These are phyloP conservation scores for Rhinella marina DNA, from an alignment of 2,797 vertebrate species.

Conservation along the genomic window DNA sequence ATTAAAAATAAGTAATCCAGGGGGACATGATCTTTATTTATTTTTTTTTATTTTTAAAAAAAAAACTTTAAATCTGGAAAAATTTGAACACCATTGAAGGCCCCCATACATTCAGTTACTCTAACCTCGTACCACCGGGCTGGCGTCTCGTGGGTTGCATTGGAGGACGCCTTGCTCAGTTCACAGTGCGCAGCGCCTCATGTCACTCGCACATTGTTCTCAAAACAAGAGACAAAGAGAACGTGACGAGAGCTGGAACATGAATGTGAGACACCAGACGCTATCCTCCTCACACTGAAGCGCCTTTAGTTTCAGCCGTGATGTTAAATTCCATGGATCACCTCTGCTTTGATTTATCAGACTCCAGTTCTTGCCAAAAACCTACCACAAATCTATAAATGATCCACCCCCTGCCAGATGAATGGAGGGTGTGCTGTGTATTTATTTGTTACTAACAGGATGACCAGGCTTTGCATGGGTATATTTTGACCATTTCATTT, in stretches of 20 bases:
- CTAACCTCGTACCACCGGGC: not conserved
- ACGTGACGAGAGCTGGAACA: not conserved
- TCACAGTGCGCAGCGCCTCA: not conserved
- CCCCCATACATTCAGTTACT: not conserved
- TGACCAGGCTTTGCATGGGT: too few species aligned
- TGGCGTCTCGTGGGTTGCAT: not conserved
- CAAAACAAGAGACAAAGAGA: slow-evolving; percentile 44
- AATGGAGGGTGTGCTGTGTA: not conserved
- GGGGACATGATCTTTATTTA: too few species aligned
- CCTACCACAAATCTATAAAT: not conserved
- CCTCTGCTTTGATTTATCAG: not conserved
- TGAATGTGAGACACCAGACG: not conserved
- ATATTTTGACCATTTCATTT: too few species aligned
- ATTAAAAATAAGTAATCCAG: too few species aligned
- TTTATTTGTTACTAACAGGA: not conserved
- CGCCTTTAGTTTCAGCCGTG: not conserved
- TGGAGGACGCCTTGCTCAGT: not conserved
- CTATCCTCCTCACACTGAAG: not conserved
- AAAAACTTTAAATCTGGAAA: too few species aligned
- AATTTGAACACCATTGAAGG: too few species aligned
- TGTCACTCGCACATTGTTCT: slow-evolving; percentile 57
- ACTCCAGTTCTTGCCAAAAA: not conserved
- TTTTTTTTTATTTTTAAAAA: too few species aligned
- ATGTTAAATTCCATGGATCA: not conserved
- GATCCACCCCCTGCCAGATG: not conserved